Evolutionary conservation across 2,888 invertebrate species (phyloP), one percentile per base, ranked within the genome.

Genomic region (Cerastis rubricosa): DNA sequence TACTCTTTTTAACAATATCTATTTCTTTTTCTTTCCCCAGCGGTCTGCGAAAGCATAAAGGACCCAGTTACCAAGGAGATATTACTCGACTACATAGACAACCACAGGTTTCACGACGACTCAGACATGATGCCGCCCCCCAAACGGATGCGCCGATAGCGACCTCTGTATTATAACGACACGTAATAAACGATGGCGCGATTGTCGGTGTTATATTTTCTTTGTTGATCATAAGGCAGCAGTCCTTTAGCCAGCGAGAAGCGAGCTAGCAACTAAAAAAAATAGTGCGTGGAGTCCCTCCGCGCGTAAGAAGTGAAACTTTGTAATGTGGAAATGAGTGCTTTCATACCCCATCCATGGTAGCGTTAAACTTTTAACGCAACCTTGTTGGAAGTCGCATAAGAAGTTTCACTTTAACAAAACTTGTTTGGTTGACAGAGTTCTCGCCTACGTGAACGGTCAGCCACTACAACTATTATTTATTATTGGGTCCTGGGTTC

Each of bases 21-120:
- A 68, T 79, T 83, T 80, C 14, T 49, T 64, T 79, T 83, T 80
- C 14, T 49, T 64, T 70, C 97, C 97, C 29, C 94, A 98, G 98
- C 98, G 86, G 99, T 99, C 59, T 97, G 97, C 90, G 97, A 98
- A 73, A 99, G 98, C 92, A 99, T 99, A 91, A 93, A 94, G 59
- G 94, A 98, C 88, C 99, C 99, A 0, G 98, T 99, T 3, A 99
- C 99, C 0, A 98, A 98, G 93, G 98, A 99, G 80, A 96, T 96
- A 77, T 97, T 99, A 19, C 94, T 99, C 65, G 97, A 98, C 70
- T 98, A 95, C 93, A 99, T 99, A 85, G 97, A 97, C 43, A 95
- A 94, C 17, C 95, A 97, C 80, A 95, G 98, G 80, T 98, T 97
- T 92, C 95, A 97, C 65, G 97, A 98, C 86, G 98, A 98, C 89